A percentile compares a stretch with the other conserved stretches of the same genome.
These are phyloP conservation scores for Rhagonycha lutea DNA, from an alignment of 2,888 invertebrate genomes.

Conservation along the genomic window DNA sequence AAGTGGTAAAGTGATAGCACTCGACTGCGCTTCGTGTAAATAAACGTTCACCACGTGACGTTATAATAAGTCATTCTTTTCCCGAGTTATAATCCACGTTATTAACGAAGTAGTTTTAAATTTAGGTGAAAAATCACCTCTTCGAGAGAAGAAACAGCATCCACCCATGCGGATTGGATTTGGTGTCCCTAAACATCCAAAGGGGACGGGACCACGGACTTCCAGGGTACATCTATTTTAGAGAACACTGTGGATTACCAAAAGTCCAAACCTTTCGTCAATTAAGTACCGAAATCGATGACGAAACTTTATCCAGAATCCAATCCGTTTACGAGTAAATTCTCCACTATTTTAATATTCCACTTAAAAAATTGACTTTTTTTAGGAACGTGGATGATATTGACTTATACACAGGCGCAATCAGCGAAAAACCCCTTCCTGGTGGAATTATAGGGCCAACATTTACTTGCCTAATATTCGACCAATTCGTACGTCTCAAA, in stretches of 20 bases:
- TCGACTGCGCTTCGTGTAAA: too few species aligned
- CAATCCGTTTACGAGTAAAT: conserved; percentile 59
- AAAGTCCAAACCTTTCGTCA: conserved; percentile 67
- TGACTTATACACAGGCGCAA: conserved; percentile 85
- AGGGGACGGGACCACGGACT: conserved; percentile 88
- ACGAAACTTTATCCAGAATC: conserved; percentile 65
- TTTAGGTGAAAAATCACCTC: conserved; percentile 69
- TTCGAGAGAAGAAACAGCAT: conserved; percentile 60
- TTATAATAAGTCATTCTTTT: too few species aligned
- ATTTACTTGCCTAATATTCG: conserved; percentile 79
- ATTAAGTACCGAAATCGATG: conserved; percentile 67
- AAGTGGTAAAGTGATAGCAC: too few species aligned
- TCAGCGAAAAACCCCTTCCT: conserved; percentile 75
- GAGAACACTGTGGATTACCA: conserved; percentile 74
- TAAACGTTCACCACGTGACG: too few species aligned
- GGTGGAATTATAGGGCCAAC: conserved; percentile 83
- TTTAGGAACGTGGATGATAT: conserved; percentile 76
- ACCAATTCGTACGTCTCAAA: conserved; percentile 83
- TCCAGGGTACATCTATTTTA: conserved; percentile 76
- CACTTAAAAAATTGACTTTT: conserved; percentile 21
- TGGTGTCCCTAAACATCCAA: conserved; percentile 87
- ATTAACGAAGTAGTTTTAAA: conserved; percentile 47
- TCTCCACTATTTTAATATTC: background rate
- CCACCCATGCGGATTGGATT: conserved; percentile 74
- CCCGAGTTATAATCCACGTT: too few species aligned